Evolutionary conservation across 2,113 vertebrate genomes (phyloP), one percentile per base, ranked within the genome.

Genomic region (Halcyon malimbica): DNA sequence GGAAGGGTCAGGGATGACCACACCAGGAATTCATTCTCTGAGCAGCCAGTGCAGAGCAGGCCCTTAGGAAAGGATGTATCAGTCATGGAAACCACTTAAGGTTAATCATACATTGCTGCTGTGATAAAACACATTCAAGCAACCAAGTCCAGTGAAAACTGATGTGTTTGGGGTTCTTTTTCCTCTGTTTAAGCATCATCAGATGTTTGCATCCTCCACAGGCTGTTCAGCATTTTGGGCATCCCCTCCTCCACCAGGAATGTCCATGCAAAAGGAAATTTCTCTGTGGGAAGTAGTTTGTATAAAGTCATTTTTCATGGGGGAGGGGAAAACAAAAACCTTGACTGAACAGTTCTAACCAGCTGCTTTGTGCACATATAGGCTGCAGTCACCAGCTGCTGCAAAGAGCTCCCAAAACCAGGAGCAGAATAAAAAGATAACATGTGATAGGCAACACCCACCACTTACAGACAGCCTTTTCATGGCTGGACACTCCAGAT

Each of bases 401-500:
- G 69, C 35, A n/a, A 12, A 59, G 31, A 46, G 42, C 75, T 83
- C 75, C 53, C 64, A 28, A 70, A 84, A 51, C 2, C 31, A 79
- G 57, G 68, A 67, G 21, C 88, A 44, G n/a, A 64, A 67, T 46
- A 41, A 10, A 62, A 94, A 81, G 64, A 57, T 19, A 64, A 78
- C 0, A 2, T 31, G 21, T 33, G 35, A 42, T 28, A 26, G 20
- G 74, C 69, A 82, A 6, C 3, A 6, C 23, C 64, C 17, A 9
- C 46, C 9, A 23, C 15, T 39, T 42, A 20, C 21, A 37, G 65
- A 14, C 9, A 62, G 31, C 11, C 50, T 82, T 77, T 24, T 33
- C 0, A 0, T 24, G 28, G 24, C 51, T 0, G 0, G 12, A 24
- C 54, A 16, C 35, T 62, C 23, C 31, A 31, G n/a, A 8, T 60